Evolutionary conservation across 1,140 invertebrate genomes (phyloP).

Genomic region (Cheumatopsyche charites): DNA sequence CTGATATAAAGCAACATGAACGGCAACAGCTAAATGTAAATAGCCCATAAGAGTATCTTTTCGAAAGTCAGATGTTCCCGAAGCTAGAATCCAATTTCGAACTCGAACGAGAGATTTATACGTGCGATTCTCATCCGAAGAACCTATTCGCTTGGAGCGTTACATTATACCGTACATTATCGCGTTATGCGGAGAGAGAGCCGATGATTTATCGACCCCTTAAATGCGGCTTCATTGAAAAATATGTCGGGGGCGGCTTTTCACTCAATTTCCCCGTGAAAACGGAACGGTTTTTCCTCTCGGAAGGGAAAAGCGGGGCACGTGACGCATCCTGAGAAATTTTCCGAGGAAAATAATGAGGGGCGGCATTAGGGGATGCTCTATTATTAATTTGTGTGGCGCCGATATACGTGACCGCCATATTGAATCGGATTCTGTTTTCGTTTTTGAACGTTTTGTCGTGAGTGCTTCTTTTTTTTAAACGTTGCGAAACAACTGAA

Average conservation of each 20-base stretch:
- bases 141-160: background rate
- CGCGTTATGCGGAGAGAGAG: background rate
- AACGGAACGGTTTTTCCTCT: background rate
- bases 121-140: background rate
- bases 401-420: constrained; percentile 32
- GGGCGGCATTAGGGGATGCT: constrained; percentile 20
- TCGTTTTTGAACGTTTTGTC: background rate
- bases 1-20: too few species aligned
- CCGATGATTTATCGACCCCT: background rate
- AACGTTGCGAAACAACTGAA: too few species aligned
- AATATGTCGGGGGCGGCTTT: constrained; percentile 1
- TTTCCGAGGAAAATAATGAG: constrained; percentile 30
- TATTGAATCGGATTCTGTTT: background rate
- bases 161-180: background rate
- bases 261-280: background rate
- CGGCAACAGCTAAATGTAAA: too few species aligned
- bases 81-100: too few species aligned
- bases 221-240: background rate
- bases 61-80: too few species aligned
- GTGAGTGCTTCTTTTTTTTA: background rate
- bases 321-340: constrained; percentile 29
- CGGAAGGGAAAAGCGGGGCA: background rate
- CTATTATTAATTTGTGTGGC: constrained; percentile 34
- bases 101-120: too few species aligned
- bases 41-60: too few species aligned